Percentiles rank a stretch among this genome's conserved stretches.
These are phyloP conservation scores for Nowickia ferox DNA, from an alignment of 2,888 invertebrate genomes.

Conservation along the genomic window DNA sequence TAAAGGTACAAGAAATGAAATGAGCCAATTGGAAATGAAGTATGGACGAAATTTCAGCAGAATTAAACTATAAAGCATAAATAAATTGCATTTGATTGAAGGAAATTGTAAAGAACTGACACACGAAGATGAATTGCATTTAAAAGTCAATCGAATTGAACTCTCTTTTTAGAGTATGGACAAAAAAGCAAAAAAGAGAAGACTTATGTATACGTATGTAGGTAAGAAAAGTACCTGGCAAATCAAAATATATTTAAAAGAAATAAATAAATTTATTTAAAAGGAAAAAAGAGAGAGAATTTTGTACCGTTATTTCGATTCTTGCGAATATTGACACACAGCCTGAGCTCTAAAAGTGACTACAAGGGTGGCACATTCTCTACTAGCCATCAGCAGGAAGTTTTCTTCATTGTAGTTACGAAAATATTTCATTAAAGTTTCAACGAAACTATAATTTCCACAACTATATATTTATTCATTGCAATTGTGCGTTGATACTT, in stretches of 20 bases:
- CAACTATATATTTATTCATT: too few relatives aligned
- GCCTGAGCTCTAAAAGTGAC: too few relatives aligned
- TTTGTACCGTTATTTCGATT: too few relatives aligned
- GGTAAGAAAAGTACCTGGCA: background rate
- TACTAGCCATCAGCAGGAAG: too few relatives aligned
- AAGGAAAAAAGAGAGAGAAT: too few relatives aligned
- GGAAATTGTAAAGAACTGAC: constrained; percentile 72
- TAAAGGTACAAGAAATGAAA: background rate
- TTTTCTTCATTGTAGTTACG: too few relatives aligned
- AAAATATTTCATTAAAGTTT: too few relatives aligned
- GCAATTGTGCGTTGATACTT: too few relatives aligned
- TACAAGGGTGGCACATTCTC: too few relatives aligned
- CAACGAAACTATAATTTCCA: too few relatives aligned
- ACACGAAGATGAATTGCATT: constrained; percentile 73
- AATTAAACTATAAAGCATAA: constrained; percentile 63
- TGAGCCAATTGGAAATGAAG: constrained; percentile 4
- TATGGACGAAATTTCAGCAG: constrained; percentile 12
- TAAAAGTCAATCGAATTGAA: constrained; percentile 68
- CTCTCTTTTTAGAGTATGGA: constrained; percentile 47
- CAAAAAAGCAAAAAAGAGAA: background rate
- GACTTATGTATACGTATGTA: background rate
- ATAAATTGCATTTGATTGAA: constrained; percentile 70
- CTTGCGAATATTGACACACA: too few relatives aligned
- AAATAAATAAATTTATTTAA: background rate
- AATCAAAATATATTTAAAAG: background rate